Conservation (phyloP, 2,797 vertebrate genomes). For the Potorous gilbertii region DNA sequence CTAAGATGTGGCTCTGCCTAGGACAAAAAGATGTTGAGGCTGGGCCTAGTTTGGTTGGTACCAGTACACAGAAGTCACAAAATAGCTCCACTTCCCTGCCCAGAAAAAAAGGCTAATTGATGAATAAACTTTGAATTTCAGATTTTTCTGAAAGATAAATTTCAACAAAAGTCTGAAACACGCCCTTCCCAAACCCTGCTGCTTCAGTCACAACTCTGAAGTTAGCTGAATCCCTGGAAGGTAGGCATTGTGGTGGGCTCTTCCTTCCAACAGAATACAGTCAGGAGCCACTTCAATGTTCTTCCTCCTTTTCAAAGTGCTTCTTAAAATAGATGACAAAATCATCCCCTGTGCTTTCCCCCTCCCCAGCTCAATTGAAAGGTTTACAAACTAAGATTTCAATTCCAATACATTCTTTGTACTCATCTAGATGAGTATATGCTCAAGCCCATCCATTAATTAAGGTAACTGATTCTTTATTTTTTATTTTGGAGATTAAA, state of each 20-base stretch:
- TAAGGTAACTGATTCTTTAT: conserved; percentile 64
- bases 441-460: conserved; percentile 65
- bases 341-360: neutral
- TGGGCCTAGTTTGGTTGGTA: neutral
- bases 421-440: conserved; percentile 33
- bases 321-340: conserved; percentile 79
- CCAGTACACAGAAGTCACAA: conserved; percentile 18
- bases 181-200: too few species aligned
- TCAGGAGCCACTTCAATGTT: conserved; percentile 36
- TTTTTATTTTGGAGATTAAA: conserved; percentile 77
- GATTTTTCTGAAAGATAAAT: too few species aligned
- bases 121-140: too few species aligned
- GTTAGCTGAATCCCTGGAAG: too few species aligned
- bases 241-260: too few species aligned
- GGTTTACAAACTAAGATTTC: conserved; percentile 64
- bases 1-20: neutral
- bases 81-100: neutral
- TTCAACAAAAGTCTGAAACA: too few species aligned
- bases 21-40: neutral
- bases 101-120: neutral
- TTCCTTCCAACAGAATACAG: neutral
- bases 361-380: conserved; percentile 50
- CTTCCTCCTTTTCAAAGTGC: conserved; percentile 83
- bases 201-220: too few species aligned
- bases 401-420: conserved; percentile 41